Base-by-base conservation (phyloP, 2,888 invertebrate genomes). In the Aquatica leii region DNA sequence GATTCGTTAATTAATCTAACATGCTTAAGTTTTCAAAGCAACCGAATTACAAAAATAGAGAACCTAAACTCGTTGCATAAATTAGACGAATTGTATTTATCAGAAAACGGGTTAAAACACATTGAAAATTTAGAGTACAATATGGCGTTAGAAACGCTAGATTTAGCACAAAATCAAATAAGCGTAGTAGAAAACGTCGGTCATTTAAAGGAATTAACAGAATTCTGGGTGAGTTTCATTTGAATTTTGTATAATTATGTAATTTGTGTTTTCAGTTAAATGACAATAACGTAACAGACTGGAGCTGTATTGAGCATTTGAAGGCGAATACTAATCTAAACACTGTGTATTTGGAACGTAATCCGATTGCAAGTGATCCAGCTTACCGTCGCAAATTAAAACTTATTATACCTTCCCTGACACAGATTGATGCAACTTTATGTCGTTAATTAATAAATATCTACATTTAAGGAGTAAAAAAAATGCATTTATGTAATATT, bases 381-480 rank as follows among this genome's bases (percentile, higher is more conserved):
- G 92, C 91, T 72, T 98, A 98, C 80, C 84, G 98, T 59, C 87
- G 95, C 72, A 98, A 98, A 82, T 85, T 98, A 43, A 97, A 94
- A 82, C 82, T 98, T 59, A 86, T 90, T 0, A 83, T 97, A 15
- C 97, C 98, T 0, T 89, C 90, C 74, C 82, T 99, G 21, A 86
- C 87, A 62, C 98, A 99, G 82, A 93, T 99, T 72, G 99, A 99
- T 84, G 98, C 98, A 6, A 98, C 97, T 6, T 82, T 95, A 74
- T 95, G 95, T 84, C 88, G 88, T 85, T 89, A 85, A 86, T 24
- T 3, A 95, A 95, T 59, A 21, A 15, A n/a, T 46, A 46, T 46
- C 3, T 12, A 4, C 17, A 18, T 17, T 2, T 52, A 12, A n/a
- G 12, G 11, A 21, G n/a, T n/a, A n/a, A n/a, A n/a, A n/a, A n/a